Evolutionary conservation across 2,888 invertebrate species (phyloP), one percentile per base, ranked within the genome.

Genomic region (Hesperia comma): DNA sequence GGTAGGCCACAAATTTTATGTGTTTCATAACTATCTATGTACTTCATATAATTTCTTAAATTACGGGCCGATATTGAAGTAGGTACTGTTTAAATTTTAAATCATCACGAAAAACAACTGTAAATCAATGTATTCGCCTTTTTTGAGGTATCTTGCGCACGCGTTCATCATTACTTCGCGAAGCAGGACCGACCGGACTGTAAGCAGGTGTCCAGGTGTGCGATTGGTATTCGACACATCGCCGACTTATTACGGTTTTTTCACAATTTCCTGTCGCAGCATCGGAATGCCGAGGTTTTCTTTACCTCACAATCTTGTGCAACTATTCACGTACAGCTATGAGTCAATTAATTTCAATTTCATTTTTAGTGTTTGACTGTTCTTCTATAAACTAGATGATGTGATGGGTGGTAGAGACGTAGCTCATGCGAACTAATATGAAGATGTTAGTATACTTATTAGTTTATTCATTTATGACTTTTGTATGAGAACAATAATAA

Each of bases 101-200:
- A 43, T 43, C 15, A 1, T 43, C 43, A 43, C 15, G n/a, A 6
- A 8, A 43, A 0, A 43, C 15, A 15, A 43, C 15, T 15, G 43
- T 43, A 43, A 43, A 43, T 43, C n/a, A 43, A 43, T 15, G n/a
- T 12, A 7, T 43, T 15, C 19, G 21, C 14, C 43, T 54, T 55
- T 46, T 56, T 46, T 57, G n/a, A 26, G 54, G 71, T 66, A 70
- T 71, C 75, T 81, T 74, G 74, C 84, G 75, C 84, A 81, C 85
- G 84, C 84, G 85, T 78, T 67, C 71, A 71, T 71, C 70, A 67
- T 70, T 15, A n/a, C 26, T 26, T 26, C 26, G 26, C 26, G 26
- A 26, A 26, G 26, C 58, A 32, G 67, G 72, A 73, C 73, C 74
- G 72, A 73, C 73, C 74, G 77, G 33, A 74, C 73, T 76, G 76